Percentiles rank a stretch among this genome's conserved stretches.
Conservation (phyloP, 2,113 vertebrate species). For the Peromyscus polionotus region DNA sequence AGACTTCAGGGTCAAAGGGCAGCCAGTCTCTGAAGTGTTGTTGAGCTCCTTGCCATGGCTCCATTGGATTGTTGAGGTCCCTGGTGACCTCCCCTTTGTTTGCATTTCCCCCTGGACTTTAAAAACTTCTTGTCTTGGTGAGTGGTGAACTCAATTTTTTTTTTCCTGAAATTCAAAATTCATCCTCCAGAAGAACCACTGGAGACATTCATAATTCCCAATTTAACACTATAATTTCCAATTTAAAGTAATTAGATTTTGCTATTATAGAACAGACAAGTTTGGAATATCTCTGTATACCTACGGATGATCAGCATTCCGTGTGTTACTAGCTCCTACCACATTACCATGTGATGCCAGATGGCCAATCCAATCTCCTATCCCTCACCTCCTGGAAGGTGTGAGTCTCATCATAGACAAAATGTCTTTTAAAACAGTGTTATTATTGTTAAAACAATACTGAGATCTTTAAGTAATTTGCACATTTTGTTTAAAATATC, state of each 20-base stretch:
- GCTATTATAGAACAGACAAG: not conserved
- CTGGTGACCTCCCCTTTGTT: not conserved
- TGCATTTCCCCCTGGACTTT: not conserved
- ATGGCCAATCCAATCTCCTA: not conserved
- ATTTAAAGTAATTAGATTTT: conserved; percentile 2
- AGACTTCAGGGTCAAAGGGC: not conserved
- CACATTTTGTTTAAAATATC: not conserved
- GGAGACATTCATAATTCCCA: not conserved
- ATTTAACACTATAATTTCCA: not conserved
- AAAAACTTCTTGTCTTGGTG: not conserved
- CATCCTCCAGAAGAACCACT: not conserved
- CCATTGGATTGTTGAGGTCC: not conserved
- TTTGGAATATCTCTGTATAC: not conserved
- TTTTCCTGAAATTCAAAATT: not conserved
- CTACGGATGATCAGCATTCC: not conserved
- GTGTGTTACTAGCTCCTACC: not conserved
- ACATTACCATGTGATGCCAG: not conserved
- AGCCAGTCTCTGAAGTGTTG: not conserved
- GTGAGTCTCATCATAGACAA: not conserved
- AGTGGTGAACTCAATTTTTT: not conserved
- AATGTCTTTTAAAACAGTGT: not conserved
- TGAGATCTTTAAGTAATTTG: not conserved
- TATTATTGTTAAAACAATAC: not conserved
- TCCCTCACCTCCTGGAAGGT: not conserved
- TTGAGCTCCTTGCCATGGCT: not conserved